Percentiles rank a stretch among this genome's conserved stretches.
Evolutionary conservation across 2,797 vertebrate genomes (phyloP).

Genomic region (Thamnophis elegans): DNA sequence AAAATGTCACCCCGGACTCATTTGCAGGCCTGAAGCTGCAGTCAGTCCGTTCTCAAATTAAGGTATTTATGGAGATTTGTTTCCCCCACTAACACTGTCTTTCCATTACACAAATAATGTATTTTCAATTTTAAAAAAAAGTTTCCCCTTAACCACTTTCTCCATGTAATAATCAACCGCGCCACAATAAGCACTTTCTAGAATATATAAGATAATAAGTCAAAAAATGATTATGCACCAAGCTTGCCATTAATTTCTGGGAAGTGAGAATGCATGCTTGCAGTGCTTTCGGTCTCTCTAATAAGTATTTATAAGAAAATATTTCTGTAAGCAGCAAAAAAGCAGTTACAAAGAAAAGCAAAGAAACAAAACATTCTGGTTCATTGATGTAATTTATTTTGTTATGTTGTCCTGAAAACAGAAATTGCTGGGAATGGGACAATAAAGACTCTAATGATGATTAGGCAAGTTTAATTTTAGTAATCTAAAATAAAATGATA

Average conservation of each 20-base stretch:
- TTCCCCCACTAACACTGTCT: not conserved
- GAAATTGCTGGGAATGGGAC: not conserved
- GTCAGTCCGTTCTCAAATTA: not conserved
- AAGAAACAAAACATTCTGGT: not conserved
- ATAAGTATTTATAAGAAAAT: not conserved
- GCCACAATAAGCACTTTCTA: not conserved
- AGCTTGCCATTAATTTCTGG: not conserved
- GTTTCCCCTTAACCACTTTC: not conserved
- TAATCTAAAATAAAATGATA: not conserved
- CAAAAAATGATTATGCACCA: not conserved
- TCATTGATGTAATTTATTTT: not conserved
- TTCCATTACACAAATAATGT: not conserved
- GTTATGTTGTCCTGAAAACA: not conserved
- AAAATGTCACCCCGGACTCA: not conserved
- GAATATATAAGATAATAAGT: not conserved
- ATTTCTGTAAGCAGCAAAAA: not conserved
- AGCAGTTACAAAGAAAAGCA: not conserved
- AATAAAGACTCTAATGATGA: not conserved
- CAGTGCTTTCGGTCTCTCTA: not conserved
- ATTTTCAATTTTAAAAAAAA: not conserved
- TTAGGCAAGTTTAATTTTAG: slow-evolving; percentile 5
- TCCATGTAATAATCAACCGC: not conserved
- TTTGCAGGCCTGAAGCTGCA: not conserved
- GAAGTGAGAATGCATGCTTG: not conserved
- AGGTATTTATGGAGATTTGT: not conserved